Evolutionary conservation across 2,888 invertebrate genomes (phyloP), one percentile per base, ranked within the genome.

Genomic region (Sinotaia quadrata): DNA sequence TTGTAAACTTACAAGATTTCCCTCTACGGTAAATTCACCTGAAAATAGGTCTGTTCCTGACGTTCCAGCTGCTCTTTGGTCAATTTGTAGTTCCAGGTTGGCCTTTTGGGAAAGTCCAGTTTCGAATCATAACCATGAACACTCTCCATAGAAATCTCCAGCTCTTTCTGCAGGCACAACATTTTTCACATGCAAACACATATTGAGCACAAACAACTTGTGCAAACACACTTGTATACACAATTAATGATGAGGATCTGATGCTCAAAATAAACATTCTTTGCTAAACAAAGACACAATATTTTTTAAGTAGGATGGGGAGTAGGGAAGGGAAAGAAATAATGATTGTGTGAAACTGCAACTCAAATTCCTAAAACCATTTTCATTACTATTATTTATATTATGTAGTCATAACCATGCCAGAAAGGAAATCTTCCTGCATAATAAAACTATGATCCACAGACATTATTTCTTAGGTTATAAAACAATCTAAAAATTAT

Each of bases 31-130:
- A 18, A 24, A 60, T 68, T 72, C 87, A 93, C 93, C 81, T 91
- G 91, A 85, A 96, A 96, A 89, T 96, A 96, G 83, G 91, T 91
- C 82, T 95, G 93, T 84, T 97, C 97, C 82, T 91, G 92, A 2
- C 91, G 91, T 74, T 96, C 94, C 10, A 97, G 87, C 68, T 92
- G 90, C 7, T 92, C 92, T 51, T 92, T 92, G 0, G 91, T 90
- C 91, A 94, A 92, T n/a, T 89, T 90, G 82, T 92, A 93, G 81
- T 92, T 91, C 97, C 97, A 98, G 0, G 92, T 89, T 0, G 97
- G 97, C 69, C 97, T 89, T 78, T 93, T 93, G 0, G 97, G 97
- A 69, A 89, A 86, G 68, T 88, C 88, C 8, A 89, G 74, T 0
- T 80, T 80, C 12, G 83, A 78, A 0, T 85, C 86, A 27, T 82